Conservation (phyloP, 2,888 invertebrate genomes). For the Sesia bembeciformis region DNA sequence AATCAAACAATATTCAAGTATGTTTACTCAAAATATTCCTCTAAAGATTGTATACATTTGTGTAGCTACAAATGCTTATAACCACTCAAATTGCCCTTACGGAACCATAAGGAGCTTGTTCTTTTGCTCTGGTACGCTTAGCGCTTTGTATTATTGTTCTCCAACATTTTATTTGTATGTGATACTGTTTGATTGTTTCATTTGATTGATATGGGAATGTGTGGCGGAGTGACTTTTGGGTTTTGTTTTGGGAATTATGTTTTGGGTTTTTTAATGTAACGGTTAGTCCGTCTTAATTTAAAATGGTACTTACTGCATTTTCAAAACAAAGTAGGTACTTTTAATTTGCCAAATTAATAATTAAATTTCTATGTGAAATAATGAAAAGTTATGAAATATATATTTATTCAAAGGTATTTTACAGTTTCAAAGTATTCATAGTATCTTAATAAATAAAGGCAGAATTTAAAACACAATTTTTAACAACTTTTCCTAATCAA, state of each 20-base stretch:
- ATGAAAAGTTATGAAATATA: too few species aligned
- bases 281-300: slow-evolving; percentile 3
- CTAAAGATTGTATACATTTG: slow-evolving; percentile 40
- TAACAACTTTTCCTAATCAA: too few species aligned
- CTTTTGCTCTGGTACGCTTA: slow-evolving; percentile 23
- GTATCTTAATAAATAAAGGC: too few species aligned
- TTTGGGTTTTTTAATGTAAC: slow-evolving; percentile 3
- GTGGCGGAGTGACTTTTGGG: not conserved
- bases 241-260: not conserved
- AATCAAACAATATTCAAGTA: slow-evolving; percentile 48
- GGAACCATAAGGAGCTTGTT: slow-evolving; percentile 40
- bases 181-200: slow-evolving; percentile 33
- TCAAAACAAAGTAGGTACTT: too few species aligned
- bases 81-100: slow-evolving; percentile 46
- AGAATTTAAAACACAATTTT: too few species aligned
- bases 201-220: slow-evolving; percentile 65
- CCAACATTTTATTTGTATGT: slow-evolving; percentile 41
- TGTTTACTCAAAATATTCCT: slow-evolving; percentile 66
- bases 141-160: slow-evolving; percentile 50
- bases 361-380: too few species aligned
- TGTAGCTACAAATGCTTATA: slow-evolving; percentile 47
- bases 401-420: too few species aligned
- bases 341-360: too few species aligned
- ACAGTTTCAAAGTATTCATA: too few species aligned
- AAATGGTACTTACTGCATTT: not conserved